These are phyloP conservation scores for Drosophila bocqueti DNA, from an alignment of 1,140 invertebrate species.

Conservation along the genomic window DNA sequence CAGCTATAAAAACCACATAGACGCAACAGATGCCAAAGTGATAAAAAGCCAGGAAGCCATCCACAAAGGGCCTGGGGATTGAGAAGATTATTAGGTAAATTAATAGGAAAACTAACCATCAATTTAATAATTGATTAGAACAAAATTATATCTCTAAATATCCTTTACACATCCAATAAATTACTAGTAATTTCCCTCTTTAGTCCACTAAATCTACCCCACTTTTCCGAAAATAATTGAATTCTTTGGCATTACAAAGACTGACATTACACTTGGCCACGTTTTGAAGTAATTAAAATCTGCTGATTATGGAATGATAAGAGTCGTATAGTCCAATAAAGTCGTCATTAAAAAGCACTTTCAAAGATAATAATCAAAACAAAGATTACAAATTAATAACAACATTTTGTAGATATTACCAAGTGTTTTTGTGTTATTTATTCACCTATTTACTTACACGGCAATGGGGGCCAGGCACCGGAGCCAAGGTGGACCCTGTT, in stretches of 20 bases:
- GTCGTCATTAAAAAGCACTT: slow-evolving; percentile 26
- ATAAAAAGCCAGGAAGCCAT: slow-evolving; percentile 92
- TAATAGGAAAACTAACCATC: not conserved
- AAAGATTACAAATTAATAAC: not conserved
- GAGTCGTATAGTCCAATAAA: not conserved
- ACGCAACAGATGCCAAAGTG: slow-evolving; percentile 96
- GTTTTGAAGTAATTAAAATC: slow-evolving; percentile 1
- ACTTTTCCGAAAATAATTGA: not conserved
- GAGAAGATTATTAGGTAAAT: too few species aligned
- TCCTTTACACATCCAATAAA: not conserved
- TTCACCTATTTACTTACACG: slow-evolving; percentile 85
- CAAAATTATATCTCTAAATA: not conserved
- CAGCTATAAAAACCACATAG: slow-evolving; percentile 94
- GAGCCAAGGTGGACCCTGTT: slow-evolving; percentile 87
- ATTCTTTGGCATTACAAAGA: not conserved
- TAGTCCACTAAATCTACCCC: not conserved
- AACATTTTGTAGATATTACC: slow-evolving; percentile 2
- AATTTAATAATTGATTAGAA: not conserved
- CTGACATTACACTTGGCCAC: not conserved
- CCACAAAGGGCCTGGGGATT: slow-evolving; percentile 86
- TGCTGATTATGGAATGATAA: slow-evolving; percentile 24
- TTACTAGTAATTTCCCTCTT: not conserved
- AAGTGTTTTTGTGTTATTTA: not conserved
- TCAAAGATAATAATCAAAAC: slow-evolving; percentile 26
- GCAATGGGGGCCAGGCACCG: slow-evolving; percentile 86